Conservation (phyloP, 1,140 invertebrate species). For the Heliconius nattereri region DNA sequence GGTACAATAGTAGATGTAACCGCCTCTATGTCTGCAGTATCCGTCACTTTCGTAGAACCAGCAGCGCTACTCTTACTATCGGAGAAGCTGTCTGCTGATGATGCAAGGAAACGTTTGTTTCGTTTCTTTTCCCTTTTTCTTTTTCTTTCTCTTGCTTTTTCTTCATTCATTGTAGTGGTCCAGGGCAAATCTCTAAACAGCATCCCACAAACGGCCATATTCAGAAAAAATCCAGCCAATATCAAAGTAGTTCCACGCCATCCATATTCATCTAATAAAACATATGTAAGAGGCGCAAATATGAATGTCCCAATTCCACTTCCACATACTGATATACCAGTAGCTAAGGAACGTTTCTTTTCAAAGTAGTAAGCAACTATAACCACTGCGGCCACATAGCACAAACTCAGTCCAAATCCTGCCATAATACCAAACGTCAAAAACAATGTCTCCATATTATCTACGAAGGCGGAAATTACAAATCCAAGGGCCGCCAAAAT, state of each 20-base stretch:
- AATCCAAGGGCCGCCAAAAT: constrained; percentile 90
- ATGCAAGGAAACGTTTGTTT: constrained; percentile 81
- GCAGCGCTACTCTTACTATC: constrained; percentile 85
- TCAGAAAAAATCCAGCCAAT: constrained; percentile 91
- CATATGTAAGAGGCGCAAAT: constrained; percentile 92
- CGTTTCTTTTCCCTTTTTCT: constrained; percentile 83
- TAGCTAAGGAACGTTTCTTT: constrained; percentile 93
- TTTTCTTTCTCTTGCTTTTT: constrained; percentile 84
- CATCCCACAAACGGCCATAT: constrained; percentile 92
- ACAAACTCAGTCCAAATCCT: constrained; percentile 92
- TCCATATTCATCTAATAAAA: constrained; percentile 89
- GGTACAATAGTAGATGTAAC: constrained; percentile 70
- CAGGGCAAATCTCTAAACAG: constrained; percentile 91
- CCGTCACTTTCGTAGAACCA: constrained; percentile 73
- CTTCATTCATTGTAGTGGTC: constrained; percentile 85
- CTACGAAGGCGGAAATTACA: constrained; percentile 88
- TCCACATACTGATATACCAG: constrained; percentile 95
- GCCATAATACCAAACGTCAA: constrained; percentile 93
- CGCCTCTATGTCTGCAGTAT: constrained; percentile 69
- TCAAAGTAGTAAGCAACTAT: constrained; percentile 99
- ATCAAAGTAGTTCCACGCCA: constrained; percentile 93
- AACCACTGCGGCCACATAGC: constrained; percentile 94
- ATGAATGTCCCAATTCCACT: constrained; percentile 95
- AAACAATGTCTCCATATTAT: constrained; percentile 90
- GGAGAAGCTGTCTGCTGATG: constrained; percentile 85